Conservation (phyloP, 1,140 invertebrate species). For the Colletes gigas region DNA sequence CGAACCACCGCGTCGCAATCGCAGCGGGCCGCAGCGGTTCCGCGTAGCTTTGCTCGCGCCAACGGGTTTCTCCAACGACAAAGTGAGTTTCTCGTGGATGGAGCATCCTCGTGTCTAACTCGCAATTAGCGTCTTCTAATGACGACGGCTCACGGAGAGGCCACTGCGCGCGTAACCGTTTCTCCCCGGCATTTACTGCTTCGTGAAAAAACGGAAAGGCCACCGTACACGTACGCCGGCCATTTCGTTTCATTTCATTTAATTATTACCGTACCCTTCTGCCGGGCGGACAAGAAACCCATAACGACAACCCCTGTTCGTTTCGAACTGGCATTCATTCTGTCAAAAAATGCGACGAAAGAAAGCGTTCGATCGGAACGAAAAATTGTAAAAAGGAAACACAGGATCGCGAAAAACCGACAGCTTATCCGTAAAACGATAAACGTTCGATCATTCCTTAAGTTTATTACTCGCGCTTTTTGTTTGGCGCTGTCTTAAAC, state of each 20-base stretch:
- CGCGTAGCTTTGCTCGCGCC: conserved; percentile 11
- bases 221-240: not conserved
- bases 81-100: conserved; percentile 46
- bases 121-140: conserved; percentile 68
- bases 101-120: conserved; percentile 60
- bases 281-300: too few species aligned
- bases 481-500: too few species aligned
- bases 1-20: not conserved
- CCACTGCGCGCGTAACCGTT: not conserved
- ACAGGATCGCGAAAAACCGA: too few species aligned
- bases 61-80: conserved; percentile 18
- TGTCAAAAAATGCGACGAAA: not conserved
- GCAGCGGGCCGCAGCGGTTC: not conserved
- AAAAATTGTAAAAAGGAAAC: too few species aligned
- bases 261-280: conserved; percentile 2
- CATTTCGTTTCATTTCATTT: conserved; percentile 25
- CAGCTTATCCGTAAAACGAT: too few species aligned
- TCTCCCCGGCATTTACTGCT: not conserved
- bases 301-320: not conserved
- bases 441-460: too few species aligned
- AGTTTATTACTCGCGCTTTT: too few species aligned
- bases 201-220: not conserved
- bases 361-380: not conserved
- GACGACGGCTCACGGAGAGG: conserved; percentile 48
- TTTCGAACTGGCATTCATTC: not conserved